Evolutionary conservation across 2,113 vertebrate species (phyloP).

Genomic region (Nipponia nippon): DNA sequence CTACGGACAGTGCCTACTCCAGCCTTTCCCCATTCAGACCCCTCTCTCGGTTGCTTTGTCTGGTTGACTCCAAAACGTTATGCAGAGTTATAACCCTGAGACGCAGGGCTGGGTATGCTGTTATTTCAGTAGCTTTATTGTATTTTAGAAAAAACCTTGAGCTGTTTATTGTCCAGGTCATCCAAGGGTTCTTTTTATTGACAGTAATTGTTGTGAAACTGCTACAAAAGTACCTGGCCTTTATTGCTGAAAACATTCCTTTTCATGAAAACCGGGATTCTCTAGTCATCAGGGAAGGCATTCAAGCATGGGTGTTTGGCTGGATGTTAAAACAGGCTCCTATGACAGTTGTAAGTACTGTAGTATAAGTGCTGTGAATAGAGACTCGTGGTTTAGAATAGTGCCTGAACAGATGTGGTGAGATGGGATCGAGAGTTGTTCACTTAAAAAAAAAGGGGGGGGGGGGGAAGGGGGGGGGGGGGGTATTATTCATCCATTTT

Average conservation of each 20-base stretch:
- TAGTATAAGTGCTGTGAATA: not conserved
- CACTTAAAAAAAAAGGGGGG: not conserved
- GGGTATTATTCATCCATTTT: not conserved
- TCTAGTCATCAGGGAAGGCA: rapidly evolving
- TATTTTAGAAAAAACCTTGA: not conserved
- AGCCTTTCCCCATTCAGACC: not conserved
- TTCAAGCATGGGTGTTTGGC: not conserved
- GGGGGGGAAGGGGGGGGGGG: too few relatives aligned
- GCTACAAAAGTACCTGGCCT: not conserved
- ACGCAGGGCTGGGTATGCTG: not conserved
- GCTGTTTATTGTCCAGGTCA: not conserved
- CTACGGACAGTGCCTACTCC: not conserved
- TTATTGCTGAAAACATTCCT: not conserved
- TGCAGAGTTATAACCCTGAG: not conserved
- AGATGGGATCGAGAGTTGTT: not conserved
- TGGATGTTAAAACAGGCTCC: not conserved
- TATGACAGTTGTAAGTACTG: not conserved
- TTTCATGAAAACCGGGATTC: not conserved
- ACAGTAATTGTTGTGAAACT: not conserved
- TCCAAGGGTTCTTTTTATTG: not conserved
- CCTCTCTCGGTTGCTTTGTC: not conserved
- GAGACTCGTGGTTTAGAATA: not conserved
- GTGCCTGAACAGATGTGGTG: not conserved
- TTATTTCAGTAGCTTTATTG: not conserved
- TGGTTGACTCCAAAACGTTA: not conserved